Evolutionary conservation across 2,888 invertebrate genomes (phyloP).

Genomic region (Xiphydria camelus): DNA sequence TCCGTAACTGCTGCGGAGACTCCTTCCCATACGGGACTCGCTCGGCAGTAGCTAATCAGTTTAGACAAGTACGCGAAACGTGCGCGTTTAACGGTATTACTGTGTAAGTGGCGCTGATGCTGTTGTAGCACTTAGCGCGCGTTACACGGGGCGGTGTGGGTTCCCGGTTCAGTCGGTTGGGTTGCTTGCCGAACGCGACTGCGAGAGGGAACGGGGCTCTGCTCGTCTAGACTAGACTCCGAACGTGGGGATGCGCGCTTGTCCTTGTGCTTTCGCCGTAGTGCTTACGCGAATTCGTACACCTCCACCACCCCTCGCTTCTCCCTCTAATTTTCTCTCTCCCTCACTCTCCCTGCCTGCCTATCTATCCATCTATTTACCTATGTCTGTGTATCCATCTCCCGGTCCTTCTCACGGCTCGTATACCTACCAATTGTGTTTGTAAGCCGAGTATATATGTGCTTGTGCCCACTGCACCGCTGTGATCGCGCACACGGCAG

Average conservation of each 20-base stretch:
- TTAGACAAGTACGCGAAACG: conserved; percentile 28
- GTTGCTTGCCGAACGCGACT: conserved; percentile 28
- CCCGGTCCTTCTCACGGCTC: no score
- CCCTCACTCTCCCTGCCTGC: no score
- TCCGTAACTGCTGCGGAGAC: no score
- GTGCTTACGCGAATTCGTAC: conserved; percentile 4
- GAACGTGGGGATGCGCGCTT: background rate
- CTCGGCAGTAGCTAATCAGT: conserved; percentile 45
- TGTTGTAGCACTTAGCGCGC: conserved; percentile 37
- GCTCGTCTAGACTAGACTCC: conserved; percentile 17
- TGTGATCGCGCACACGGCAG: no score
- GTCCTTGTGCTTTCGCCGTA: background rate
- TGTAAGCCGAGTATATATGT: no score
- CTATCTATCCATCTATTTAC: no score
- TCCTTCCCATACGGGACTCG: no score
- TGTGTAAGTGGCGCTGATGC: conserved; percentile 45
- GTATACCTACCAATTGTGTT: no score
- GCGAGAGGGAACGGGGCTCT: conserved; percentile 35
- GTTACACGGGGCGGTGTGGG: conserved; percentile 4
- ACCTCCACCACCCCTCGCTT: no score
- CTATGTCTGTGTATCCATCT: no score
- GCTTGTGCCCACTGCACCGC: no score
- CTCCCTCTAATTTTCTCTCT: no score
- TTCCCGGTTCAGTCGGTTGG: conserved; percentile 5
- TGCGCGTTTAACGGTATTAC: conserved; percentile 44